Percentiles rank a stretch among this genome's conserved stretches.
Conservation (phyloP, 2,888 invertebrate genomes). For the Parthenolecanium corni region DNA sequence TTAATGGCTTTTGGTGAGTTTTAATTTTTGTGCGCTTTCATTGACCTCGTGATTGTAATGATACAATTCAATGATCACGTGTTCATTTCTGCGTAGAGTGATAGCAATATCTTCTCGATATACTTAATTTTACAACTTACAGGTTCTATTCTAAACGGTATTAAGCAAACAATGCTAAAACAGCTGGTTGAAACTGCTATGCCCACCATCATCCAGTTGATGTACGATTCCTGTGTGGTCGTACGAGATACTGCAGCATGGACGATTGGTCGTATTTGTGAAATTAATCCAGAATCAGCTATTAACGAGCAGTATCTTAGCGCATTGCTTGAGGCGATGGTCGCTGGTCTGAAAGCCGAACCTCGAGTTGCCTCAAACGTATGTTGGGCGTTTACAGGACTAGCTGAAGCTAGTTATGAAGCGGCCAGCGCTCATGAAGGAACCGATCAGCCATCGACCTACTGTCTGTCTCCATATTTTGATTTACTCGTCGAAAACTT, state of each 20-base stretch:
- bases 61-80: not conserved
- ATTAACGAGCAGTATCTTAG: constrained; percentile 66
- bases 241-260: constrained; percentile 96
- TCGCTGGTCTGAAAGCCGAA: constrained; percentile 80
- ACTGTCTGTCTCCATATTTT: constrained; percentile 85
- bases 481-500: constrained; percentile 84
- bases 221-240: constrained; percentile 87
- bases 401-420: constrained; percentile 95
- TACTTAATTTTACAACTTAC: not conserved
- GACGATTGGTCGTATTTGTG: constrained; percentile 96
- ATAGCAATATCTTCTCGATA: not conserved
- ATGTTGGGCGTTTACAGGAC: constrained; percentile 94
- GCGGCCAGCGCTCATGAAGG: constrained; percentile 48
- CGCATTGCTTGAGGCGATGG: constrained; percentile 65
- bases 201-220: constrained; percentile 84
- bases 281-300: constrained; percentile 89
- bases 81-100: not conserved
- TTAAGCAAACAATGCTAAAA: constrained; percentile 70
- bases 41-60: not conserved
- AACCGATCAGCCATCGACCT: constrained; percentile 71
- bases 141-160: constrained; percentile 68
- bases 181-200: constrained; percentile 93
- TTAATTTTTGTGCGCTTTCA: not conserved
- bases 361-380: constrained; percentile 96
- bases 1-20: constrained; percentile 87